Evolutionary conservation across 2,113 vertebrate species (phyloP).

Genomic region (Serilophus lunatus): DNA sequence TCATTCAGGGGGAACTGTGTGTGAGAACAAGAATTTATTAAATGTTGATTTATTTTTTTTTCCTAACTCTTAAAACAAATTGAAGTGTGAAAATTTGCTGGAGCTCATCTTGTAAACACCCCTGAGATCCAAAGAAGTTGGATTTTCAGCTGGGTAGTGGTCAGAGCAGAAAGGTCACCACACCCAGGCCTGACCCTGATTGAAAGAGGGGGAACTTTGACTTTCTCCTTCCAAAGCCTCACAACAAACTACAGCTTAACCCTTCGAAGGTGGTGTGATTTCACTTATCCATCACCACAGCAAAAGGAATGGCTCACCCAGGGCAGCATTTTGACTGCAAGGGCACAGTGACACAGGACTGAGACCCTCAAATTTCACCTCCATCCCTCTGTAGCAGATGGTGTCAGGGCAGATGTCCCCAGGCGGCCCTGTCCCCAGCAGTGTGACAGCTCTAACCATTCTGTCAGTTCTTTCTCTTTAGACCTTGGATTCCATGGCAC

Average conservation of each 20-base stretch:
- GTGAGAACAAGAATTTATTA: constrained; percentile 23
- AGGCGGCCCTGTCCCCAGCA: neutral
- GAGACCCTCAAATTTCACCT: neutral
- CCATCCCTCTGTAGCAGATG: neutral
- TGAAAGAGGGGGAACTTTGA: constrained; percentile 1
- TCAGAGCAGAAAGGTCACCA: constrained; percentile 24
- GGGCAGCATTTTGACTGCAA: neutral
- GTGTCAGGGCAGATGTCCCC: neutral
- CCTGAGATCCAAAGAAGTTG: neutral
- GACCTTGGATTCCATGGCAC: neutral
- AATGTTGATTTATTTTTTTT: neutral
- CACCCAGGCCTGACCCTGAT: neutral
- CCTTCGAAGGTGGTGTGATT: neutral
- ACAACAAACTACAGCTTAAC: constrained; percentile 5
- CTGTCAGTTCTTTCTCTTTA: neutral
- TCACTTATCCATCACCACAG: neutral
- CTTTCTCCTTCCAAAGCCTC: neutral
- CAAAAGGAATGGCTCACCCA: neutral
- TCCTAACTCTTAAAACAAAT: constrained; percentile 46
- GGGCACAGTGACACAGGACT: neutral
- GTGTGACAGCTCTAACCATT: neutral
- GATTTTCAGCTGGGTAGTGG: neutral
- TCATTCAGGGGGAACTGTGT: neutral
- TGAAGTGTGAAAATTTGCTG: constrained; percentile 19
- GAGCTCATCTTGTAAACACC: neutral